phyloP scores from a whole-genome alignment of 2,797 vertebrate genomes.

The Acipenser ruthenus region DNA sequence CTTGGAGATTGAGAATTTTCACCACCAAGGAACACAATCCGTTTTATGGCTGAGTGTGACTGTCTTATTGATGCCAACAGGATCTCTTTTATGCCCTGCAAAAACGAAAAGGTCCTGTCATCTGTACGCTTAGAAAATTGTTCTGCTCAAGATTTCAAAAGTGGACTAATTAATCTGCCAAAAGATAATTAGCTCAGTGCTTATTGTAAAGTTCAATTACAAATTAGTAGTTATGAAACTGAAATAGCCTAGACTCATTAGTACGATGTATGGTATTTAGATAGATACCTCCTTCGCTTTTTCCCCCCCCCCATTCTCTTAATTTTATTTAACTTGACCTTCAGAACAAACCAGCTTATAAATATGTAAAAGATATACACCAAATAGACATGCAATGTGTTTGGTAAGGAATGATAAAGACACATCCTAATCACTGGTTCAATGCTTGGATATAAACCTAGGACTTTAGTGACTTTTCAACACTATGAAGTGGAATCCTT shows the following conservation, averaged over 20 bases:
- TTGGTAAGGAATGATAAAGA: neutral
- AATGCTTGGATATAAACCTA: neutral
- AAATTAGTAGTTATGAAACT: slow-evolving; percentile 8
- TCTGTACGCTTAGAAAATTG: slow-evolving; percentile 14
- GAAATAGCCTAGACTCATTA: neutral
- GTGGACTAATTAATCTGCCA: slow-evolving; percentile 34
- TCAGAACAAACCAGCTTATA: neutral
- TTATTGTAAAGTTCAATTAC: slow-evolving; percentile 11
- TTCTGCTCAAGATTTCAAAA: slow-evolving; percentile 33
- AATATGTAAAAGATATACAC: neutral
- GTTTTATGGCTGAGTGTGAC: slow-evolving; percentile 52
- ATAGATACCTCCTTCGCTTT: neutral
- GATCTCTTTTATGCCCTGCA: slow-evolving; percentile 27
- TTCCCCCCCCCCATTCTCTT: neutral
- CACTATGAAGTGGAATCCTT: neutral
- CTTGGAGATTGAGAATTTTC: slow-evolving; percentile 52
- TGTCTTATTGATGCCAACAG: slow-evolving; percentile 26
- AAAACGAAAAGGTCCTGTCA: slow-evolving; percentile 12
- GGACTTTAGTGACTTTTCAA: neutral
- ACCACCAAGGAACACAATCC: slow-evolving; percentile 51
- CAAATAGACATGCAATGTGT: neutral
- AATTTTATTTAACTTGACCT: neutral
- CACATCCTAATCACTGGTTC: neutral
- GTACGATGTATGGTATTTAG: neutral
- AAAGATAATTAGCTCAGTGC: slow-evolving; percentile 19